Base-by-base conservation (phyloP, 2,888 invertebrate species). In the Drosophila quinaria region DNA sequence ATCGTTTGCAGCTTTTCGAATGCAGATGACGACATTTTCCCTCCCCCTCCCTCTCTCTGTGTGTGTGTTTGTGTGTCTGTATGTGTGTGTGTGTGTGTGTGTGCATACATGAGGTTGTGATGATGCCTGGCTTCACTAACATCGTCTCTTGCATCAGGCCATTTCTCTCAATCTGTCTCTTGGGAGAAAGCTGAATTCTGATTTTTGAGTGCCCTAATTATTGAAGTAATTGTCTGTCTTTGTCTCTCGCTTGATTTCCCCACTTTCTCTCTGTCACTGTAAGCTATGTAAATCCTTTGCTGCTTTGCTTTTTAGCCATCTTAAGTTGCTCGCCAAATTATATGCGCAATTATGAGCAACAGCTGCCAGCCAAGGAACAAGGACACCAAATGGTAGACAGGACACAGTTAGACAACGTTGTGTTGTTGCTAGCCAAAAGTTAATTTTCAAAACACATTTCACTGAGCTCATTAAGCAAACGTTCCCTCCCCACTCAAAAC, bases 371-470 rank as follows among this genome's bases (percentile, higher is more conserved):
- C 63, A 69, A 66, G 65, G 70, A 69, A 17, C 29, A 29, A 29
- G 29, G 29, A 44, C 22, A 42, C 33, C 22, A 35, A 39, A 15
- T 46, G 19, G 37, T 3, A 50, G 59, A 35, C 46, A 52, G 47
- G 47, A 33, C 19, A 54, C 25, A 42, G 31, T 10, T 41, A 59
- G 55, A 31, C 51, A 50, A 52, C 63, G 42, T 49, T 49, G 46
- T 49, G 46, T 56, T 42, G 60, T 65, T 42, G 58, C 66, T 72
- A 59, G 66, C 58, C 58, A 46, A 70, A 69, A 82, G 82, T 83
- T 87, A 87, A 83, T 83, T 85, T 87, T 64, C 29, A 76, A 81
- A 76, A 76, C 64, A 85, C 88, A 87, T 85, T 85, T 79, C 68
- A 60, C 69, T 70, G 73, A 87, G 82, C 82, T 79, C 88, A 85